Percentiles rank a stretch among this genome's conserved stretches.
Evolutionary conservation across 1,140 invertebrate genomes (phyloP).

Genomic region (Orius insidiosus): DNA sequence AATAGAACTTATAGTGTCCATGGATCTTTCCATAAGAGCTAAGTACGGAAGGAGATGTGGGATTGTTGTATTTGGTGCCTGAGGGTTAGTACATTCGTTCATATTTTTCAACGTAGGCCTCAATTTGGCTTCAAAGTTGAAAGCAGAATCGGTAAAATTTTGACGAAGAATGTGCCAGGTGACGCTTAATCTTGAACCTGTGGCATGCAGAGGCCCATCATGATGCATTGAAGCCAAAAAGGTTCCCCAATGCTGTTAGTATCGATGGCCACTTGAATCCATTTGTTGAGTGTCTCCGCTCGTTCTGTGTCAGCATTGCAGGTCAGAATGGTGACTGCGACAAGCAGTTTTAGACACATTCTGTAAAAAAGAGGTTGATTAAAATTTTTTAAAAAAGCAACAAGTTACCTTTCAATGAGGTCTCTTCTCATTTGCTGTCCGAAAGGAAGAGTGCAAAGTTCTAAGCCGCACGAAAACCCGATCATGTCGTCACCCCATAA

Average conservation of each 20-base stretch:
- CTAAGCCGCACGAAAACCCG: slow-evolving; percentile 51
- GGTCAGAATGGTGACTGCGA: slow-evolving; percentile 73
- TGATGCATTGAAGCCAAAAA: slow-evolving; percentile 82
- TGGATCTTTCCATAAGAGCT: slow-evolving; percentile 49
- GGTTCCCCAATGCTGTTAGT: slow-evolving; percentile 72
- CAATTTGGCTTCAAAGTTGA: slow-evolving; percentile 80
- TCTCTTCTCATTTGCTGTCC: slow-evolving; percentile 65
- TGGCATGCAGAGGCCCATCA: slow-evolving; percentile 70
- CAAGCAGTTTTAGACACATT: slow-evolving; percentile 70
- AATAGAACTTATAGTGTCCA: slow-evolving; percentile 43
- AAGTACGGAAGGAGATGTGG: slow-evolving; percentile 61
- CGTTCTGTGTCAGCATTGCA: slow-evolving; percentile 58
- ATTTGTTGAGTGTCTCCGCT: slow-evolving; percentile 72
- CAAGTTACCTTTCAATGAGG: slow-evolving; percentile 73
- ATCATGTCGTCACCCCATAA: slow-evolving; percentile 28
- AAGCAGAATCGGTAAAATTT: slow-evolving; percentile 72
- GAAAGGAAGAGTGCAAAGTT: slow-evolving; percentile 65
- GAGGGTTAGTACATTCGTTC: slow-evolving; percentile 74
- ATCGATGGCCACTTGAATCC: slow-evolving; percentile 83
- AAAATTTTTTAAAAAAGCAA: slow-evolving; percentile 1
- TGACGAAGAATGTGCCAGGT: slow-evolving; percentile 76
- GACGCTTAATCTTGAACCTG: slow-evolving; percentile 60
- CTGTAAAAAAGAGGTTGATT: slow-evolving; percentile 29
- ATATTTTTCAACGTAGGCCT: slow-evolving; percentile 65
- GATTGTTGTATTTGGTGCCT: slow-evolving; percentile 76